These are phyloP conservation scores for Aurelia sp. DNA, from an alignment of 30 jellyfish, hydroid and myxozoan species.

Conservation along the genomic window DNA sequence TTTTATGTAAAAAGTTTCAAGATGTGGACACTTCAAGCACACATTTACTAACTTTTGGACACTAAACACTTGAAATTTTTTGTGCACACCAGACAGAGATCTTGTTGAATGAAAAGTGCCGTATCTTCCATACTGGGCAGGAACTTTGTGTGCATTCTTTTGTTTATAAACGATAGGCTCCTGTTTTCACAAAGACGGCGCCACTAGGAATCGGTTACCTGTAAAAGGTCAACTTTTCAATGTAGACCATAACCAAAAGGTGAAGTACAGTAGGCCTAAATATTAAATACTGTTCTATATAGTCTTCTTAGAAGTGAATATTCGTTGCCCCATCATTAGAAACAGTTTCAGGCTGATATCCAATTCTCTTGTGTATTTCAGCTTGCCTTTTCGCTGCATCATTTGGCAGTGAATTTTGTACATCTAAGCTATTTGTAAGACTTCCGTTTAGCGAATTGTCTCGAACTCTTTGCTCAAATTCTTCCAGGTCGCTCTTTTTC, in stretches of 20 bases:
- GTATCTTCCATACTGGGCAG: no score
- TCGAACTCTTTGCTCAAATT: constrained; percentile 67
- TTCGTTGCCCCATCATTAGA: constrained; percentile 85
- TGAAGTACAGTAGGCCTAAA: neutral
- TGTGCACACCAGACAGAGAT: no score
- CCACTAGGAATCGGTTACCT: no score
- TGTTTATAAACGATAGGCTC: no score
- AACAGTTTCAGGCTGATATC: constrained; percentile 89
- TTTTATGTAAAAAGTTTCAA: no score
- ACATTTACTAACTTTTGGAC: no score
- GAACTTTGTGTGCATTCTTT: no score
- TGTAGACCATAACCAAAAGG: neutral
- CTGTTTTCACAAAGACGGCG: no score
- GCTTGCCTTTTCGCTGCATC: constrained; percentile 67
- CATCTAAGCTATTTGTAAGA: constrained; percentile 8
- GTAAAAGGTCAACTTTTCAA: no score
- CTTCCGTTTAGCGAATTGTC: constrained; percentile 56
- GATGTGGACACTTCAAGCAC: no score
- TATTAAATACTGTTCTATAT: neutral
- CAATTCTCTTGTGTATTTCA: constrained; percentile 88
- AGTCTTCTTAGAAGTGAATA: constrained; percentile 55
- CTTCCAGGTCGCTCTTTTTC: constrained; percentile 86
- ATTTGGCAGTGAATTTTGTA: constrained; percentile 20
- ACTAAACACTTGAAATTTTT: no score
- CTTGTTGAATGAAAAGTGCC: no score